Percentiles rank a stretch among this genome's conserved stretches.
Evolutionary conservation across 2,113 vertebrate species (phyloP).

Genomic region (Nibea coibor): DNA sequence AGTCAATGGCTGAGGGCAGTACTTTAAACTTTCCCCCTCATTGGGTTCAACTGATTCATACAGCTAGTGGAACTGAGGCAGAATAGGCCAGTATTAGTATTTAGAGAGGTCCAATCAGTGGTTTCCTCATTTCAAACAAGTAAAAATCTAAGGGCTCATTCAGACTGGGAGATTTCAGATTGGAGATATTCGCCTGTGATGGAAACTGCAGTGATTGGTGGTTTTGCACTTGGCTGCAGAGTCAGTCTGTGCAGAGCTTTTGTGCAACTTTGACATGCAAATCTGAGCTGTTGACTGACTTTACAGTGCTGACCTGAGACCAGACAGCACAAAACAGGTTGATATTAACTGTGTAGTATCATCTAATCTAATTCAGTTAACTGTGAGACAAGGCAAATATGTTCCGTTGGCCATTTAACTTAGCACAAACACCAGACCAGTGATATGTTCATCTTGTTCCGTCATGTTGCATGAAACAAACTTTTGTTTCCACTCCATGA

Average conservation of each 20-base stretch:
- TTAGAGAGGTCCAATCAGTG: neutral
- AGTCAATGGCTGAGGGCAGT: conserved; percentile 36
- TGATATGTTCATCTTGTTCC: neutral
- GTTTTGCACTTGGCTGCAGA: neutral
- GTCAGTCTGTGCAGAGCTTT: neutral
- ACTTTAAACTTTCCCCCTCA: conserved; percentile 36
- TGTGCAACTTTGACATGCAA: neutral
- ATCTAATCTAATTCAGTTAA: no score
- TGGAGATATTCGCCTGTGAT: neutral
- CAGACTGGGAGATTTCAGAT: neutral
- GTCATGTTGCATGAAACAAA: conserved; percentile 19
- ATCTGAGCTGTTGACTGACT: neutral
- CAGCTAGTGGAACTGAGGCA: neutral
- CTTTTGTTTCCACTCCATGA: conserved; percentile 12
- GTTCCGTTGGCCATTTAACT: neutral
- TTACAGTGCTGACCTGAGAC: neutral
- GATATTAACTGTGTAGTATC: no score
- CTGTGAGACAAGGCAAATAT: no score
- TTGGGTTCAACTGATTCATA: conserved; percentile 35
- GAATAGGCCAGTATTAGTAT: conserved; percentile 3
- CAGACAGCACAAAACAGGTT: neutral
- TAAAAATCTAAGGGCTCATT: neutral
- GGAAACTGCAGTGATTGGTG: neutral
- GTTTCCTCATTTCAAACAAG: conserved; percentile 42
- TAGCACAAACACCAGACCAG: neutral